Conservation (phyloP, 2,888 invertebrate genomes). For the Osmoderma eremita region DNA sequence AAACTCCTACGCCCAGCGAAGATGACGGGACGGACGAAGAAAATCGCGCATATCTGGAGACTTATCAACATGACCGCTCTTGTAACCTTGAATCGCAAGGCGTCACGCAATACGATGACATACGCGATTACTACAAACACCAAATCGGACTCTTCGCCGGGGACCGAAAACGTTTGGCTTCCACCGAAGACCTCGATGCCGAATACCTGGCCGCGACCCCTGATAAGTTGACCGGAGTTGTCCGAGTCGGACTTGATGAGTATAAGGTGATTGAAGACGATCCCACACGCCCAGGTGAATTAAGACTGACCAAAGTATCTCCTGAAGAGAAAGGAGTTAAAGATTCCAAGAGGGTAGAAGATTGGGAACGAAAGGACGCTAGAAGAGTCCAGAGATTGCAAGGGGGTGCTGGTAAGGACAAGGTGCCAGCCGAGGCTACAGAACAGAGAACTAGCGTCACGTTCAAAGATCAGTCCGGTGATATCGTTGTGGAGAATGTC, state of each 20-base stretch:
- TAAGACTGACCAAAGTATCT: constrained; percentile 56
- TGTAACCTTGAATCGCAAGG: constrained; percentile 54
- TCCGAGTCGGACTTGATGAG: constrained; percentile 56
- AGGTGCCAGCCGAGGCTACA: constrained; percentile 54
- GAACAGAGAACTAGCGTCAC: constrained; percentile 52
- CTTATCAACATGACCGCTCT: constrained; percentile 48
- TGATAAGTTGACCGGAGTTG: constrained; percentile 60
- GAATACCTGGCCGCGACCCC: constrained; percentile 46
- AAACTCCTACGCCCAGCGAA: constrained; percentile 63
- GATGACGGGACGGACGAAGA: constrained; percentile 46
- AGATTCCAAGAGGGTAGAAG: constrained; percentile 63
- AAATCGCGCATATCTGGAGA: constrained; percentile 48
- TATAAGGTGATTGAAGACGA: constrained; percentile 57
- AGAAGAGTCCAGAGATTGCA: constrained; percentile 61
- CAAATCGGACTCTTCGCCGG: constrained; percentile 58
- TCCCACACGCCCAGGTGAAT: constrained; percentile 57
- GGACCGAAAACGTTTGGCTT: constrained; percentile 61
- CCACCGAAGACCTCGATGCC: constrained; percentile 62
- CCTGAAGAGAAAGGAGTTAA: constrained; percentile 64
- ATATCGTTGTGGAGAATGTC: constrained; percentile 37
- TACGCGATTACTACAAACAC: constrained; percentile 59
- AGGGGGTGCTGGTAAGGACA: constrained; percentile 61
- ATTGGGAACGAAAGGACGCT: constrained; percentile 62
- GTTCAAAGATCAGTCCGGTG: constrained; percentile 46
- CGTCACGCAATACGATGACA: constrained; percentile 60